These are phyloP conservation scores for Heteronetta atricapilla DNA, from an alignment of 2,113 vertebrate genomes.

Conservation along the genomic window DNA sequence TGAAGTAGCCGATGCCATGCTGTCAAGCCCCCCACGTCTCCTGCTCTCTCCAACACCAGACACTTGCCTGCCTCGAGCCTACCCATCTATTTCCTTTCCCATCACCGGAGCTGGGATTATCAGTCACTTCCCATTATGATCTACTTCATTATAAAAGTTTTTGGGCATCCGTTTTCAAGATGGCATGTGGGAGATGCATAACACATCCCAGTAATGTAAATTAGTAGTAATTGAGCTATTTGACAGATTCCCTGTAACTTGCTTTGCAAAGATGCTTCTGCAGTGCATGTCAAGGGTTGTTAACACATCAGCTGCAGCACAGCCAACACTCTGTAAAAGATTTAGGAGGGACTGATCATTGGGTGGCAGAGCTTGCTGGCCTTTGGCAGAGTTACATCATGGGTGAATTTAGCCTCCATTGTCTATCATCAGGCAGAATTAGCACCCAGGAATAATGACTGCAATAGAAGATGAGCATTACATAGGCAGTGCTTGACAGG, in stretches of 20 bases:
- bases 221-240: background rate
- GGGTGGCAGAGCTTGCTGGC: background rate
- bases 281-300: background rate
- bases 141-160: background rate
- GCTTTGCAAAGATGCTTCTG: background rate
- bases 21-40: background rate
- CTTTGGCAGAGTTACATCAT: background rate
- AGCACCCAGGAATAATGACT: background rate
- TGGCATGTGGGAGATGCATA: background rate
- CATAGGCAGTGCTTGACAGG: background rate
- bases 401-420: background rate
- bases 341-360: constrained; percentile 12
- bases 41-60: background rate
- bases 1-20: background rate
- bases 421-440: background rate
- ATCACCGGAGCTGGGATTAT: background rate
- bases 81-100: background rate
- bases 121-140: background rate
- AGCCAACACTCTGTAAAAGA: background rate
- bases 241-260: background rate
- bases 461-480: background rate
- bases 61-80: background rate
- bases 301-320: constrained; percentile 3
- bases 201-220: background rate
- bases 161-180: background rate